Evolutionary conservation across 1,140 invertebrate genomes (phyloP).

Genomic region (Metaphire vulgaris): DNA sequence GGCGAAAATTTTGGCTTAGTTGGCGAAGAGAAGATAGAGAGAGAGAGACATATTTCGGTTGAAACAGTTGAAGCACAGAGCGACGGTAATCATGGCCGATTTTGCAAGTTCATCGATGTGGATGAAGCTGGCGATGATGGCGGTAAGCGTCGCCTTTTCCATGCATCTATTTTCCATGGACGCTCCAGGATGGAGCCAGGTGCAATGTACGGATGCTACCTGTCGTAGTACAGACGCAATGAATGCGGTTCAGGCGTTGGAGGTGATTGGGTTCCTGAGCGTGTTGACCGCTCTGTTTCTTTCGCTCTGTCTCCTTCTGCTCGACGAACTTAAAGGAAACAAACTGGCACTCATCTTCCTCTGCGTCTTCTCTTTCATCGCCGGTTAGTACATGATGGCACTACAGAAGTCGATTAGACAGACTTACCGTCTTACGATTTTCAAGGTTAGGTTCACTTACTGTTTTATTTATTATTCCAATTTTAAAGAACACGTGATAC

Average conservation of each 20-base stretch:
- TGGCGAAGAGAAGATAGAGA: too few relatives aligned
- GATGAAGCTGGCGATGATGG: conserved; percentile 10
- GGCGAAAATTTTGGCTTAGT: too few relatives aligned
- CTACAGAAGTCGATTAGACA: too few relatives aligned
- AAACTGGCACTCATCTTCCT: conserved; percentile 9
- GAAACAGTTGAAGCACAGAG: background rate
- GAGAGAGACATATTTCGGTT: too few relatives aligned
- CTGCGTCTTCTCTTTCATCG: conserved; percentile 9
- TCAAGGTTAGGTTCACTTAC: too few relatives aligned
- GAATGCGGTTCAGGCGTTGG: background rate
- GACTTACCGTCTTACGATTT: too few relatives aligned
- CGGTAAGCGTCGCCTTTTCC: background rate
- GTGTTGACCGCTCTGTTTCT: conserved; percentile 9
- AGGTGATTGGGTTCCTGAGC: conserved; percentile 10
- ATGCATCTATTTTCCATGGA: background rate
- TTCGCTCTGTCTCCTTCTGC: conserved; percentile 1
- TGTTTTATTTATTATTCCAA: too few relatives aligned
- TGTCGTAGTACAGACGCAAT: background rate
- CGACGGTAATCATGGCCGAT: conserved; percentile 4
- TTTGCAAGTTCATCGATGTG: background rate
- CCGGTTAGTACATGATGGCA: conserved; percentile 8
- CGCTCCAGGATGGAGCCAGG: background rate
- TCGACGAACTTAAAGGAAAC: conserved; percentile 14
- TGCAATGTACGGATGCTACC: background rate
- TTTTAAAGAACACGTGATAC: too few relatives aligned